These are phyloP conservation scores for Conger conger DNA, from an alignment of 2,113 vertebrate species.

Conservation along the genomic window DNA sequence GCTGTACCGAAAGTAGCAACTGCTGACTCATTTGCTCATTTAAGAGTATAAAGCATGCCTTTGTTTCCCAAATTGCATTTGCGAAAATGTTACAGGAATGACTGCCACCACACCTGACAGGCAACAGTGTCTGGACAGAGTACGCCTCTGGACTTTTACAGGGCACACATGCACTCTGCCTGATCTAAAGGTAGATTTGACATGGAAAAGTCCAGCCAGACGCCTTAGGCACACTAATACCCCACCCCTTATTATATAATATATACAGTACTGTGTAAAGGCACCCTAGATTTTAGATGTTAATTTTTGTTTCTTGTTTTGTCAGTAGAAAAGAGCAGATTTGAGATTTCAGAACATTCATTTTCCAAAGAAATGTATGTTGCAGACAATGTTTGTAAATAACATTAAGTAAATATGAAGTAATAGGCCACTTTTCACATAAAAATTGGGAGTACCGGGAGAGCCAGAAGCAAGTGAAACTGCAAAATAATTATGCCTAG, in stretches of 20 bases:
- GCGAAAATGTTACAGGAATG: not conserved
- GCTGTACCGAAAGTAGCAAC: not conserved
- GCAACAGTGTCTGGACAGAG: not conserved
- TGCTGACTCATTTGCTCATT: slow-evolving; percentile 7
- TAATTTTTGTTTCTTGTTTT: no score
- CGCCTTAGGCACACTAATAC: not conserved
- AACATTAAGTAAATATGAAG: no score
- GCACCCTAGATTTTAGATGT: no score
- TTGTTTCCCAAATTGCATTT: slow-evolving; percentile 7
- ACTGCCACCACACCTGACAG: not conserved
- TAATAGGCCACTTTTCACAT: no score
- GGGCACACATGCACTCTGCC: not conserved
- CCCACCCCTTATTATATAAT: not conserved
- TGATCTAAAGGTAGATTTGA: not conserved
- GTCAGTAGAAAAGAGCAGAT: no score
- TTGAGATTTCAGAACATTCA: no score
- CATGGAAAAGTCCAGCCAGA: not conserved
- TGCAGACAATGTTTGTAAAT: no score
- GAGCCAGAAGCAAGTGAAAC: no score
- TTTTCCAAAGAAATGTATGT: no score
- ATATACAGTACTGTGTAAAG: no score
- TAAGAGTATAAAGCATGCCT: slow-evolving; percentile 14
- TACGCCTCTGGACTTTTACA: not conserved
- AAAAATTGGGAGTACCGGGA: no score
- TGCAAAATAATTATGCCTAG: no score